These are phyloP conservation scores for Drosophila sordidula DNA, from an alignment of 2,888 invertebrate genomes.

Conservation along the genomic window DNA sequence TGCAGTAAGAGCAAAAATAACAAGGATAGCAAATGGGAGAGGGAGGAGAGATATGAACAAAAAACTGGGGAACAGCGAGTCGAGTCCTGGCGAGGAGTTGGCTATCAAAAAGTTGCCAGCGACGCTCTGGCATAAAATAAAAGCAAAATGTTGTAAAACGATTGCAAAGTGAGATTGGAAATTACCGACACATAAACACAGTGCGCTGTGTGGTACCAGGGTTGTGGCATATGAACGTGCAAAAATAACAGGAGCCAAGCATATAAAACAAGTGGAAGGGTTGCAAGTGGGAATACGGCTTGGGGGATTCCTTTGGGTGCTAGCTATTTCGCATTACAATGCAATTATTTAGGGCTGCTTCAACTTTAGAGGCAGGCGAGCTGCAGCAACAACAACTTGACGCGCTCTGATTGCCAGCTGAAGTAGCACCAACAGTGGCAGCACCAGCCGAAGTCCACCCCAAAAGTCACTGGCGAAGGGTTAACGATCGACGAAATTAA, in stretches of 20 bases:
- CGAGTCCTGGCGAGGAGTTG: conserved; percentile 45
- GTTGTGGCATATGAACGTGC: conserved; percentile 63
- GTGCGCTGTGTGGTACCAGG: conserved; percentile 7
- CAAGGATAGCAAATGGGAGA: conserved; percentile 16
- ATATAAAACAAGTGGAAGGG: conserved; percentile 51
- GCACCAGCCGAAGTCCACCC: conserved; percentile 19
- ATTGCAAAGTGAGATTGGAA: conserved; percentile 83
- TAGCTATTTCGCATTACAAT: conserved; percentile 82
- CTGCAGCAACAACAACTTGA: conserved; percentile 39
- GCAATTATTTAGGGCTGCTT: conserved; percentile 82
- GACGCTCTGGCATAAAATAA: conserved; percentile 75
- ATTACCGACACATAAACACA: conserved; percentile 79
- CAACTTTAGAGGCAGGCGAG: conserved; percentile 48
- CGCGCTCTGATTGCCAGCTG: conserved; percentile 70
- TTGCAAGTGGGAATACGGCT: background rate
- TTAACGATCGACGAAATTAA: conserved; percentile 82
- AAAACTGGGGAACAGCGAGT: conserved; percentile 37
- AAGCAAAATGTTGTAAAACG: conserved; percentile 81
- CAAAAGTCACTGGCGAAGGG: conserved; percentile 59
- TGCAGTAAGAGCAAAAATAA: conserved; percentile 67
- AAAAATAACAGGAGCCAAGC: conserved; percentile 71
- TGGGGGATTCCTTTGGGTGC: conserved; percentile 48
- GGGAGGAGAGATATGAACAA: conserved; percentile 17
- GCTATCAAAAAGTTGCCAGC: conserved; percentile 70
- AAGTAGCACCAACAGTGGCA: conserved; percentile 32